phyloP scores from a whole-genome alignment of 2,113 vertebrate genomes.

The Proterorhinus semilunaris region DNA sequence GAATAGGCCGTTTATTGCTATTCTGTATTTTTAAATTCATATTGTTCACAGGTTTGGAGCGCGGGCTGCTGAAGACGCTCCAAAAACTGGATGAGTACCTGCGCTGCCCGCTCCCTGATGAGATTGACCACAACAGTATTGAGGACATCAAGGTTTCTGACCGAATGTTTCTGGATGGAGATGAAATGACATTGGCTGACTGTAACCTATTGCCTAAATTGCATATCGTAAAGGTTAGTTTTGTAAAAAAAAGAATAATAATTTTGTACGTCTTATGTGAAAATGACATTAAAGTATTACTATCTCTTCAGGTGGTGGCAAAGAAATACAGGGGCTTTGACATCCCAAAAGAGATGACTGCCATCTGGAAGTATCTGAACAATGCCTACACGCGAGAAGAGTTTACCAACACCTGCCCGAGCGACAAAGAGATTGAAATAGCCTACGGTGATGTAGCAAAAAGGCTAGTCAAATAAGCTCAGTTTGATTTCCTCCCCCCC shows the following conservation, averaged over 20 bases:
- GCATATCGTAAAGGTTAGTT: slow-evolving; percentile 92
- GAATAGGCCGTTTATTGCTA: not conserved
- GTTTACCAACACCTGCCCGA: slow-evolving; percentile 98
- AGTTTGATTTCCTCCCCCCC: not conserved
- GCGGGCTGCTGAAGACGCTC: slow-evolving; percentile 91
- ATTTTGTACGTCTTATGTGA: not conserved
- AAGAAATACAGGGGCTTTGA: slow-evolving; percentile 96
- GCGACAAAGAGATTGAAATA: slow-evolving; percentile 96
- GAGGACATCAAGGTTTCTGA: slow-evolving; percentile 86
- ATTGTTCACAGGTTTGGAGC: slow-evolving; percentile 82
- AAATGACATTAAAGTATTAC: not conserved
- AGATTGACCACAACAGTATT: slow-evolving; percentile 96
- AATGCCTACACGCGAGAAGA: slow-evolving; percentile 92
- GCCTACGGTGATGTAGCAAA: slow-evolving; percentile 97
- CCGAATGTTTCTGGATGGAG: slow-evolving; percentile 92
- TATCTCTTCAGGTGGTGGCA: slow-evolving; percentile 87
- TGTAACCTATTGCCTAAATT: slow-evolving; percentile 97
- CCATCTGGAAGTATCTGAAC: slow-evolving; percentile 94
- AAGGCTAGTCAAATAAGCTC: slow-evolving; percentile 90
- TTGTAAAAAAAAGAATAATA: not conserved
- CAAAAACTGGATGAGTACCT: slow-evolving; percentile 97
- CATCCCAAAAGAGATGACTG: slow-evolving; percentile 91
- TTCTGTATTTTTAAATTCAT: slow-evolving; percentile 11
- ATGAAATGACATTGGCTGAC: slow-evolving; percentile 95
- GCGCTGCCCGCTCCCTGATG: slow-evolving; percentile 88